Evolutionary conservation across 2,113 vertebrate species (phyloP), one percentile per base, ranked within the genome.

Genomic region (Solea solea): DNA sequence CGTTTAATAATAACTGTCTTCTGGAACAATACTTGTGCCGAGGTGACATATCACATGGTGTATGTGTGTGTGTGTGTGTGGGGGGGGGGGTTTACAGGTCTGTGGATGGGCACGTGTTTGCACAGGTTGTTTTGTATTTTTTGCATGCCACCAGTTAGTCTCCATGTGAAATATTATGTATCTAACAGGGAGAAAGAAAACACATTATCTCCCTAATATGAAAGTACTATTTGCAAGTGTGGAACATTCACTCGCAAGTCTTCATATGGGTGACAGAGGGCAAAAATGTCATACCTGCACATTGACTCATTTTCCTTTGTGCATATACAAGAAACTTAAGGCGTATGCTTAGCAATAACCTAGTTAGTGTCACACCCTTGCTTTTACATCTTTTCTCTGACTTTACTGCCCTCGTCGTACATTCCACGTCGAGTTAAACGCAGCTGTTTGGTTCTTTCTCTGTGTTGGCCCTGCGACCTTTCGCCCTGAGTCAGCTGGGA

Each of bases 271-370:
- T 83, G 79, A 42, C 57, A 59, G 50, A 74, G 69, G 83, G 34
- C 53, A 78, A 60, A 21, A 53, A 25, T 63, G 39, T 27, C 69
- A 86, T 81, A 76, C 69, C 60, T 82, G 28, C 45, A 73, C 45
- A 54, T 76, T 86, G 76, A 85, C 73, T 74, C 72, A 86, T 34
- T 28, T 51, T 34, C 48, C 69, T 62, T 72, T 79, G 44, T 69
- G 66, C n/a, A 64, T 34, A 21, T 16, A 54, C 16, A 62, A 46
- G 56, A 71, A 70, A 80, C 52, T 54, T 46, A 34, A 79, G 70
- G 76, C 16, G 68, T 69, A 40, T 45, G 27, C 67, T 66, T 40
- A 34, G 46, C 12, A 3, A 59, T 27, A 56, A 78, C 81, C 81
- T 46, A 66, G 60, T 50, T 68, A 28, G 15, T 54, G 52, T 59